These are phyloP conservation scores for Micrasema minimum DNA, from an alignment of 1,140 invertebrate species.

Conservation along the genomic window DNA sequence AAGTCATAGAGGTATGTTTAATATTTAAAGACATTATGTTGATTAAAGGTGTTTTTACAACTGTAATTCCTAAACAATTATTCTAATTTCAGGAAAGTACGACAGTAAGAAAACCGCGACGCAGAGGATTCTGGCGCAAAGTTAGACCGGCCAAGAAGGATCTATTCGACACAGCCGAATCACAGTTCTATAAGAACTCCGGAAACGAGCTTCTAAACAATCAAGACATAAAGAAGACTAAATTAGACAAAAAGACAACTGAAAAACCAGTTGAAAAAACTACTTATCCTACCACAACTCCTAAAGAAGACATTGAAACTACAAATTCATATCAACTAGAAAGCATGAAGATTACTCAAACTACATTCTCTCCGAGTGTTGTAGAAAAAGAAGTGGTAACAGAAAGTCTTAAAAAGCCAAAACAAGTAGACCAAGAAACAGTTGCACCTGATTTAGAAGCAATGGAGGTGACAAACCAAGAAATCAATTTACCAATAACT, in stretches of 20 bases:
- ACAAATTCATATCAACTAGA: conserved; percentile 12
- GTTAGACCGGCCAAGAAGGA: conserved; percentile 68
- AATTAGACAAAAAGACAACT: conserved; percentile 34
- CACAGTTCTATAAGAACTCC: conserved; percentile 67
- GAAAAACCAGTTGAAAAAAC: conserved; percentile 28
- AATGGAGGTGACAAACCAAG: conserved; percentile 31
- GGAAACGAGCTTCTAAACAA: conserved; percentile 60
- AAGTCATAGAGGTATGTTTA: conserved; percentile 17
- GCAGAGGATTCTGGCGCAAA: conserved; percentile 74
- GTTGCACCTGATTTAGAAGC: conserved; percentile 40
- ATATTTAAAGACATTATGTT: not conserved
- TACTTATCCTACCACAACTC: not conserved
- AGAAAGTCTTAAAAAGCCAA: conserved; percentile 17
- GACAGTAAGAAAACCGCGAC: conserved; percentile 63
- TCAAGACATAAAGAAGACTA: conserved; percentile 32
- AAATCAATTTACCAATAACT: conserved; percentile 18
- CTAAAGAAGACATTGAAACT: conserved; percentile 4
- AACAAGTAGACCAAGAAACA: conserved; percentile 42
- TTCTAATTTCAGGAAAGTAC: conserved; percentile 50
- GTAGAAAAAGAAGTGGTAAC: conserved; percentile 27
- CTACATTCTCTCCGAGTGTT: conserved; percentile 7
- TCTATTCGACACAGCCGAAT: conserved; percentile 75
- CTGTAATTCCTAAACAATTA: too few relatives aligned
- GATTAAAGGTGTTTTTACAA: not conserved
- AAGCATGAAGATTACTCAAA: conserved; percentile 8